Evolutionary conservation across 2,888 invertebrate species (phyloP), one percentile per base, ranked within the genome.

Genomic region (Brenthis ino): DNA sequence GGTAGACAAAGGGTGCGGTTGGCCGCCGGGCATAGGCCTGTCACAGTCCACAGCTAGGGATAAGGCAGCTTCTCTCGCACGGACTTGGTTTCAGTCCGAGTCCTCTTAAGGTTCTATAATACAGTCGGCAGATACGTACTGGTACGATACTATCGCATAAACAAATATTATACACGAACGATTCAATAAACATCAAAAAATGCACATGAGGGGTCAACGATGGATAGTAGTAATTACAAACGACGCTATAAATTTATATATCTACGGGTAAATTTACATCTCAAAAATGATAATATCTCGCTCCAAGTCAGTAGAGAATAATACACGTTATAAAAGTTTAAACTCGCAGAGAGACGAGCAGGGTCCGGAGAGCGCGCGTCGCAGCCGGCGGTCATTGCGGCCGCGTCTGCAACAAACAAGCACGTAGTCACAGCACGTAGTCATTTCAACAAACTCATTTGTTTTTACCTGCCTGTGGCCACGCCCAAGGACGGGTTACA

Each of bases 251-350:
- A 89, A 88, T 88, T 83, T 82, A 79, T 82, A 83, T 87, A 85
- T 80, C 86, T 89, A 85, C 77, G 82, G 88, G 91, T 90, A 91
- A 91, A 90, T 87, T 87, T 89, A 89, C 85, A 89, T 90, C 89
- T 89, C 89, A 91, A 90, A 90, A 91, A 86, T 88, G 88, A 88
- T 91, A 89, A 88, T 86, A 84, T 85, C 85, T 87, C 82, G 77
- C 78, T 78, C 78, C 80, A 84, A 84, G 82, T 87, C 84, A 79
- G 81, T 87, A 85, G 84, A 87, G 85, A 68, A 69, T 33, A 69
- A 68, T 85, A 87, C 88, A 89, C 80, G 81, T 80, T 88, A 84
- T 82, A 87, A 89, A 89, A 89, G 75, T 75, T 83, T 77, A 74
- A 77, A 79, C 72, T 79, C 72, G 80, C 79, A 71, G 77, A 72